Evolutionary conservation across 92 coral and sea anemone species (phyloP).

Genomic region (Epizoanthus ramosus): DNA sequence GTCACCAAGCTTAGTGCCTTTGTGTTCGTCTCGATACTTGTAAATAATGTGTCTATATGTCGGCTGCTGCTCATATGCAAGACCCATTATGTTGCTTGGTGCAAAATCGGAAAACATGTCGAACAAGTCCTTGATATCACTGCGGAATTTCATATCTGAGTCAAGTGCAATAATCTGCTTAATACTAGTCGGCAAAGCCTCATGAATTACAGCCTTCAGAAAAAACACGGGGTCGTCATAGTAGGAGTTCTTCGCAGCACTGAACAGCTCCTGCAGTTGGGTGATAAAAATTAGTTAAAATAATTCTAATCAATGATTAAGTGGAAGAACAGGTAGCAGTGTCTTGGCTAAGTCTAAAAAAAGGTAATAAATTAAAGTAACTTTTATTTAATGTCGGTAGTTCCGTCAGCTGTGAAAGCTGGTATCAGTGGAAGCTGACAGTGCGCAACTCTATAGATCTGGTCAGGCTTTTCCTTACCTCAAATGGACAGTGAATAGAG

Average conservation of each 20-base stretch:
- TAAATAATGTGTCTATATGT: constrained; percentile 76
- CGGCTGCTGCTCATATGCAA: constrained; percentile 87
- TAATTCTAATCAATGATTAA: not conserved
- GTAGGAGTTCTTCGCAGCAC: constrained; percentile 61
- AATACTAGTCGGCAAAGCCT: constrained; percentile 61
- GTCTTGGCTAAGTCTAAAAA: not conserved
- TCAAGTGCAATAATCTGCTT: constrained; percentile 68
- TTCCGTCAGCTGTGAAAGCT: no score
- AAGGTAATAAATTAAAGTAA: not conserved
- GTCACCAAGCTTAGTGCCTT: constrained; percentile 72
- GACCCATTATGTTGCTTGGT: constrained; percentile 70
- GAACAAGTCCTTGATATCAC: constrained; percentile 86
- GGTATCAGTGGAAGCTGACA: no score
- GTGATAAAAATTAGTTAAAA: not conserved
- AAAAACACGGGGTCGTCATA: constrained; percentile 81
- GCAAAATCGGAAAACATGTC: constrained; percentile 74
- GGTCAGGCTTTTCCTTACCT: no score
- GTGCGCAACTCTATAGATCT: no score
- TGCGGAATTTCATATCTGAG: constrained; percentile 77
- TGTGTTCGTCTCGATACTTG: constrained; percentile 61
- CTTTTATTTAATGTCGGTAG: no score
- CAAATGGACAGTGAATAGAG: no score
- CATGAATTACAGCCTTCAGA: constrained; percentile 77
- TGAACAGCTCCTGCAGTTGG: constrained; percentile 64
- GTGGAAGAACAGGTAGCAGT: no score